These are phyloP conservation scores for Eulacestoma nigropectus DNA, from an alignment of 2,113 vertebrate genomes.

Conservation along the genomic window DNA sequence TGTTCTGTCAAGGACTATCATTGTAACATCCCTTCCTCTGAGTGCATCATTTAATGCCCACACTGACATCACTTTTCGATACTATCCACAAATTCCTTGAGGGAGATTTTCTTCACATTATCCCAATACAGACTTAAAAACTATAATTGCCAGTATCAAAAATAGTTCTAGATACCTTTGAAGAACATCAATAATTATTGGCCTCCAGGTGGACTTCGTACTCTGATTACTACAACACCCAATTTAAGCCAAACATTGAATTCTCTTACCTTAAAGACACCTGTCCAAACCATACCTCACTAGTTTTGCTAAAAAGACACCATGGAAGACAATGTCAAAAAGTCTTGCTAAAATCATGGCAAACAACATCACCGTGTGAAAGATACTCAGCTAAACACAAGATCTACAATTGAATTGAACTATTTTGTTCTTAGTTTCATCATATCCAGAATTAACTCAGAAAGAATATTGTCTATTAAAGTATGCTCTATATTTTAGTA, in stretches of 20 bases:
- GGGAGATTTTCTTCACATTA: background rate
- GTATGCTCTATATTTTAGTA: background rate
- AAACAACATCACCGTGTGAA: background rate
- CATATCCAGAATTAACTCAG: background rate
- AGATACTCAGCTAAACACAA: background rate
- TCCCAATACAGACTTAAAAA: background rate
- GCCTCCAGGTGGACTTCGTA: background rate
- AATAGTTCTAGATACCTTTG: background rate
- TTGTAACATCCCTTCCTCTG: background rate
- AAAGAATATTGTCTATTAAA: background rate
- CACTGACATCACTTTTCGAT: background rate
- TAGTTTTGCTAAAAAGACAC: background rate
- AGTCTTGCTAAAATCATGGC: background rate
- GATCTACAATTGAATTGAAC: background rate
- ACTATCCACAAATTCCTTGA: background rate
- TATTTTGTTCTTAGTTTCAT: background rate
- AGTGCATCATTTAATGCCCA: background rate
- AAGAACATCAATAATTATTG: background rate
- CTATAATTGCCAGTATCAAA: background rate
- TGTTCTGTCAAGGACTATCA: accelerated
- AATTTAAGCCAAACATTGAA: background rate
- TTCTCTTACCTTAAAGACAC: background rate
- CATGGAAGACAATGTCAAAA: background rate
- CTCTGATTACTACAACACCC: too few relatives aligned
- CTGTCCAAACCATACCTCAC: background rate